Conservation (phyloP, 2,113 vertebrate species). For the Clarias magur region DNA sequence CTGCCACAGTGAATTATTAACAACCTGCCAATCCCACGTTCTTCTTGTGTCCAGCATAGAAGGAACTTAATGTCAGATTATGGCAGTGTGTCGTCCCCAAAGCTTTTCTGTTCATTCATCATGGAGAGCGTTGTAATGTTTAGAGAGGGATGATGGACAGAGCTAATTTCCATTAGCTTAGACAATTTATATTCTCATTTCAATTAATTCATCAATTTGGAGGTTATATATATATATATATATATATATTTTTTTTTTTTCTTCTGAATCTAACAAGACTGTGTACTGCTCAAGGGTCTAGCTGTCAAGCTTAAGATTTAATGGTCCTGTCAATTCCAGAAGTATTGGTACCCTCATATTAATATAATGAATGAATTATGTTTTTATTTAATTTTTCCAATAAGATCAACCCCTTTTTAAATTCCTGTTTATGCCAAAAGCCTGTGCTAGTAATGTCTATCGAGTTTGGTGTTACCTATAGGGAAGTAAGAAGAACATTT, state of each 20-base stretch:
- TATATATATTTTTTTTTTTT: too few relatives aligned
- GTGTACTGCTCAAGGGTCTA: background rate
- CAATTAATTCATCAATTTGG: background rate
- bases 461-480: background rate
- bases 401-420: background rate
- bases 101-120: background rate
- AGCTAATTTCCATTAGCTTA: too few relatives aligned
- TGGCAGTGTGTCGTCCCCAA: conserved; percentile 34
- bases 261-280: background rate
- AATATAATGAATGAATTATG: background rate
- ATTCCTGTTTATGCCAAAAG: background rate
- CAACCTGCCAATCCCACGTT: conserved; percentile 47
- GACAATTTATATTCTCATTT: conserved; percentile 18
- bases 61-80: conserved; percentile 43
- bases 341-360: background rate
- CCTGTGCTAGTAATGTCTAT: background rate
- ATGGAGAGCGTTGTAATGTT: background rate
- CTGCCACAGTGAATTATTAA: conserved; percentile 58
- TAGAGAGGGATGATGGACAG: background rate
- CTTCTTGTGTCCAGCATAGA: conserved; percentile 57
- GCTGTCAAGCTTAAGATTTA: background rate
- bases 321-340: background rate
- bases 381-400: background rate
- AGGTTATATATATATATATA: background rate
- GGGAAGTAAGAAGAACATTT: background rate